phyloP scores from a whole-genome alignment of 2,888 invertebrate species.

The Tenthredo mesomela region DNA sequence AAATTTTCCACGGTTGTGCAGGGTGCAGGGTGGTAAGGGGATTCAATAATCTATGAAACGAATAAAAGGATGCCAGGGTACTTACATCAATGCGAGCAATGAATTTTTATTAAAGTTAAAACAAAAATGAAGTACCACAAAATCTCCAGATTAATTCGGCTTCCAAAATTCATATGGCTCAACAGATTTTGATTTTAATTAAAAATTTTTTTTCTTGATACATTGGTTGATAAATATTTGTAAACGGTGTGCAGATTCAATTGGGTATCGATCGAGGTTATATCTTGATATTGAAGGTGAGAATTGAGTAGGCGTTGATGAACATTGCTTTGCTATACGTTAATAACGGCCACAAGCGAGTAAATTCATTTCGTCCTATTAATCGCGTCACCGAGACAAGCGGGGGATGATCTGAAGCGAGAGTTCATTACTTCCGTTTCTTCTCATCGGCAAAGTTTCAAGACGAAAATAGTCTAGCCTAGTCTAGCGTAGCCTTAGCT shows the following conservation, averaged over 20 bases:
- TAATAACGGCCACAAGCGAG: neutral
- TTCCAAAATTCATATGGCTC: too few species aligned
- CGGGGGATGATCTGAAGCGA: constrained; percentile 23
- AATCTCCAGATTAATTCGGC: too few species aligned
- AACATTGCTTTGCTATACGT: neutral
- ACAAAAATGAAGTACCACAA: neutral
- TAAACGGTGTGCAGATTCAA: neutral
- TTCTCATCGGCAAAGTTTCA: neutral
- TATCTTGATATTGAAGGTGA: neutral
- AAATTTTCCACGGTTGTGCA: neutral
- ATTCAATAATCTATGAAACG: constrained; percentile 25
- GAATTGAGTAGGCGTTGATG: neutral
- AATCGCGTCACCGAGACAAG: constrained; percentile 8
- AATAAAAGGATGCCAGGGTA: too few species aligned
- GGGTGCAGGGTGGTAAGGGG: too few species aligned
- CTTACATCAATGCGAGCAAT: neutral
- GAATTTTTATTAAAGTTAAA: neutral
- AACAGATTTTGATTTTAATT: neutral
- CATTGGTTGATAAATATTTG: neutral
- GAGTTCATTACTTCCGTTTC: constrained; percentile 43
- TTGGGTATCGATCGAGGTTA: neutral
- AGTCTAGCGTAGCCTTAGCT: neutral
- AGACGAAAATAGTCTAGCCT: neutral
- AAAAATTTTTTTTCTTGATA: neutral
- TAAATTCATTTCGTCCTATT: constrained; percentile 23